Conservation (phyloP, 2,113 vertebrate species). For the Tonatia bakeri region DNA sequence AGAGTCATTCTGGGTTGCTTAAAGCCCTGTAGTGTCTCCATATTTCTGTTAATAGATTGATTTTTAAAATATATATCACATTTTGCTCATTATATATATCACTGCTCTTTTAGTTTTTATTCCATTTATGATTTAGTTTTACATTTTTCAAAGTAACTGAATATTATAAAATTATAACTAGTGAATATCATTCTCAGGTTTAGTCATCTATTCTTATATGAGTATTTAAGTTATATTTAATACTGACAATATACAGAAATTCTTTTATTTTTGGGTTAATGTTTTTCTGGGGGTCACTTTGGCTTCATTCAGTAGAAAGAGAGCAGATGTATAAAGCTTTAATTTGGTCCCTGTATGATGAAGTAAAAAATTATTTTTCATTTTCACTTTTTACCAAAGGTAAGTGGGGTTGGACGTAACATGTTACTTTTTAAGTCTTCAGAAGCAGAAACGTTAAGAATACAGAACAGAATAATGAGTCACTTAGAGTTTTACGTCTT, state of each 20-base stretch:
- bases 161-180: neutral
- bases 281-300: neutral
- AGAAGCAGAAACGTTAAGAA: neutral
- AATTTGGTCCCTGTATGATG: neutral
- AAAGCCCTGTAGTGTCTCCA: neutral
- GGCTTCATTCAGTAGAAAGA: neutral
- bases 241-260: neutral
- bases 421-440: neutral
- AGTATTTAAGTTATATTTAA: neutral
- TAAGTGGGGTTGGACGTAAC: rapidly evolving
- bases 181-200: neutral
- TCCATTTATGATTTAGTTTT: neutral
- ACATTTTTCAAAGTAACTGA: neutral
- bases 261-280: neutral
- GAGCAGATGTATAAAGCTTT: neutral
- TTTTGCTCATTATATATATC: neutral
- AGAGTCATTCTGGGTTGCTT: neutral
- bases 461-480: neutral
- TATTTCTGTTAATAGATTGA: neutral
- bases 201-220: neutral
- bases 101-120: neutral
- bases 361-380: neutral
- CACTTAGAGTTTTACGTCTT: neutral
- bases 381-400: neutral
- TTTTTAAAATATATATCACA: neutral